phyloP scores from a whole-genome alignment of 2,888 invertebrate species.

The Tenodera sinensis region DNA sequence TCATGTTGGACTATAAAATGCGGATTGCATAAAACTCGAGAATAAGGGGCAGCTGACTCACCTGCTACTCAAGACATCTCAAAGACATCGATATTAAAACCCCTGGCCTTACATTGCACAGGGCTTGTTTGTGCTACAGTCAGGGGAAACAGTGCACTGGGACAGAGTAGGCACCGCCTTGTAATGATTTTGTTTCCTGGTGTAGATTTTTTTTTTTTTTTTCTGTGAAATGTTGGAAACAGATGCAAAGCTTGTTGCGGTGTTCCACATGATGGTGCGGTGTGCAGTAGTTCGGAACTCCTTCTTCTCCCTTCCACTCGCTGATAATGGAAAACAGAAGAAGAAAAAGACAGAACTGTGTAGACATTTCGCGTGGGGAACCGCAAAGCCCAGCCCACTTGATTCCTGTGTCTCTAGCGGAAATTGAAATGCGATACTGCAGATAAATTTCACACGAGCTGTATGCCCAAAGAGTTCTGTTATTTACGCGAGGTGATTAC shows the following conservation, averaged over 20 bases:
- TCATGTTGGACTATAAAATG: too few species aligned
- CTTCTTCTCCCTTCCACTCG: background rate
- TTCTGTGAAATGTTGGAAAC: background rate
- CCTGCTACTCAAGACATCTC: too few species aligned
- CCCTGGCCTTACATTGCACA: too few species aligned
- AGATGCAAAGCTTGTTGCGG: background rate
- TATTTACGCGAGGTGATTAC: background rate
- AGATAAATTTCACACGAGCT: background rate
- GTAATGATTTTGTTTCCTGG: too few species aligned
- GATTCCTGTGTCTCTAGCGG: background rate
- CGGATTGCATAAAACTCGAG: too few species aligned
- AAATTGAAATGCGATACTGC: background rate
- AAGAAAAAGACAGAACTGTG: background rate
- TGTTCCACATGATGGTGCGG: too few species aligned
- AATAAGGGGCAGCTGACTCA: too few species aligned
- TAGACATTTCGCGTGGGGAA: background rate
- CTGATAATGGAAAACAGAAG: background rate
- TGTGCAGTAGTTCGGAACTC: too few species aligned
- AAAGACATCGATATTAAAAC: too few species aligned
- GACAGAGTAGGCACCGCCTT: too few species aligned
- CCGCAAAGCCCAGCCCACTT: background rate
- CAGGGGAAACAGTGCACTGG: too few species aligned
- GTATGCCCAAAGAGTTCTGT: background rate
- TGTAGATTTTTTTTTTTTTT: background rate
- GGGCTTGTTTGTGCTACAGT: too few species aligned